phyloP scores from a whole-genome alignment of 2,113 vertebrate species.

The Vulpes ferrilata region DNA sequence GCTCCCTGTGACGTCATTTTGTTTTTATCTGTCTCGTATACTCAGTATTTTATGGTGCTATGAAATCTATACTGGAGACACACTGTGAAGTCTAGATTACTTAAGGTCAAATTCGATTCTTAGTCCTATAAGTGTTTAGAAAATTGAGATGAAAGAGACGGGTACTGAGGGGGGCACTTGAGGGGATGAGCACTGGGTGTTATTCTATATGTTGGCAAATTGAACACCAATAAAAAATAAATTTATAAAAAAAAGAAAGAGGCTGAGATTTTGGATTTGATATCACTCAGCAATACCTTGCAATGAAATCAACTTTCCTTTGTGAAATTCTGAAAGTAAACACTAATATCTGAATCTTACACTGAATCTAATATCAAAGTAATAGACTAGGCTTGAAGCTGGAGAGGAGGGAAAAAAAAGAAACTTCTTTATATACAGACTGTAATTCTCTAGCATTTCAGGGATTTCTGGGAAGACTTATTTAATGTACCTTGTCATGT shows the following conservation, averaged over 20 bases:
- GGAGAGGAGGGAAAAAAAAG: slow-evolving; percentile 76
- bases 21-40: slow-evolving; percentile 40
- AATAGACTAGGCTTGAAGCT: slow-evolving; percentile 79
- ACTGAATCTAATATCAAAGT: slow-evolving; percentile 85
- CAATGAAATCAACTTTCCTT: slow-evolving; percentile 82
- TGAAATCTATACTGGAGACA: slow-evolving; percentile 29
- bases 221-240: too few species aligned
- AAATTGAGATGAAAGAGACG: slow-evolving; percentile 69
- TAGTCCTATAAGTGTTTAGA: slow-evolving; percentile 71
- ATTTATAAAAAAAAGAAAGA: not conserved
- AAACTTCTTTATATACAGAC: slow-evolving; percentile 75
- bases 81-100: slow-evolving; percentile 41
- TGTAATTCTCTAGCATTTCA: slow-evolving; percentile 79
- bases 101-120: slow-evolving; percentile 78
- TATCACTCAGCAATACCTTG: slow-evolving; percentile 45
- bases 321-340: slow-evolving; percentile 84
- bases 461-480: slow-evolving; percentile 83
- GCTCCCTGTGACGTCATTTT: not conserved
- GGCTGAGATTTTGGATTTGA: slow-evolving; percentile 78
- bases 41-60: not conserved
- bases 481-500: slow-evolving; percentile 88
- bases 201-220: too few species aligned
- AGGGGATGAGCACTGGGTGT: too few species aligned
- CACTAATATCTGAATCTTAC: slow-evolving; percentile 82
- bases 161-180: too few species aligned